Percentiles rank a stretch among this genome's conserved stretches.
These are phyloP conservation scores for Hirtodrosophila histrioides DNA, from an alignment of 2,888 invertebrate genomes.

Conservation along the genomic window DNA sequence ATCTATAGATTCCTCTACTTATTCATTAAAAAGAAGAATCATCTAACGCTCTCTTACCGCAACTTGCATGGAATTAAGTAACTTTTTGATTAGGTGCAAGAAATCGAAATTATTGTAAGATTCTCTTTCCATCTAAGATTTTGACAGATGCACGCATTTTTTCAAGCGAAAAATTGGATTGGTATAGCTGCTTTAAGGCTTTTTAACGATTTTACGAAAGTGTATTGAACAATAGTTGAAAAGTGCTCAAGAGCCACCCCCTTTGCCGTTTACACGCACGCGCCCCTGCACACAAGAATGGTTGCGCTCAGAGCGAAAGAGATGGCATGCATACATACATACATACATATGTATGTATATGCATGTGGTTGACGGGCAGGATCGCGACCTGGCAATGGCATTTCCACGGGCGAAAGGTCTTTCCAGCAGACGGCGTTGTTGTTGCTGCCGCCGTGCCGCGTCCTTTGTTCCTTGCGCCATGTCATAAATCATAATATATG, in stretches of 20 bases:
- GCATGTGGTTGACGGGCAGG: conserved; percentile 48
- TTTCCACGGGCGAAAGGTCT: conserved; percentile 61
- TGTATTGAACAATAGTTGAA: no score
- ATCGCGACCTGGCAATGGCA: conserved; percentile 63
- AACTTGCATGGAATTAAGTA: no score
- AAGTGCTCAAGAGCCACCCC: conserved; percentile 31
- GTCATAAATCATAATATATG: conserved; percentile 70
- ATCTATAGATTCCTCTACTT: no score
- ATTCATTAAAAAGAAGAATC: no score
- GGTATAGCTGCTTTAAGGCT: no score
- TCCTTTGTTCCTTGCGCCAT: conserved; percentile 63
- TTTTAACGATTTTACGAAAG: background rate
- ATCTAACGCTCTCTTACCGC: no score
- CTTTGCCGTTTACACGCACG: conserved; percentile 50
- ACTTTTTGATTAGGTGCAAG: no score
- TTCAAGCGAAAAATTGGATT: no score
- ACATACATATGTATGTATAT: conserved; percentile 2
- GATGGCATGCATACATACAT: conserved; percentile 44
- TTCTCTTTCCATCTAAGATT: no score
- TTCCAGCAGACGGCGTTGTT: conserved; percentile 49
- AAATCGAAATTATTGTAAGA: no score
- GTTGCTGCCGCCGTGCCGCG: conserved; percentile 31
- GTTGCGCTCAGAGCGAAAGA: conserved; percentile 29
- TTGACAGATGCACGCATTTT: no score
- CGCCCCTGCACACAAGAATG: conserved; percentile 47